Percentiles rank a stretch among this genome's conserved stretches.
Conservation (phyloP, 2,113 vertebrate genomes). For the Poeciliopsis occidentalis region DNA sequence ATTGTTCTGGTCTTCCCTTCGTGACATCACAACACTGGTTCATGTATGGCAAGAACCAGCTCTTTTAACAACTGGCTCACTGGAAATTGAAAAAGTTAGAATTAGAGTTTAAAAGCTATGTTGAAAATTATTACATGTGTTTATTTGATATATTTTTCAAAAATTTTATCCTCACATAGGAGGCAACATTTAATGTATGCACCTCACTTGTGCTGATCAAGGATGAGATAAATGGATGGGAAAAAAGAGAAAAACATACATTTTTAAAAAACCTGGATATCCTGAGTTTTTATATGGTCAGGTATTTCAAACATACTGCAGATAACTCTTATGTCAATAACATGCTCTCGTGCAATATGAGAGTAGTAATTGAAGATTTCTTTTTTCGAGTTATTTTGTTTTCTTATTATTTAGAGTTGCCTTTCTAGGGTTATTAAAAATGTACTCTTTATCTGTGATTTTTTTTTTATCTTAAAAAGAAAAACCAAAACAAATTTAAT, state of each 20-base stretch:
- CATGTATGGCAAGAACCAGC: not conserved
- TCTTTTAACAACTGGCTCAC: not conserved
- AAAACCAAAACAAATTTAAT: too few relatives aligned
- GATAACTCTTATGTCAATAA: too few relatives aligned
- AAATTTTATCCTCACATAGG: not conserved
- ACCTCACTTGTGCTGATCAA: not conserved
- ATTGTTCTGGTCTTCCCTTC: not conserved
- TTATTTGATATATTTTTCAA: not conserved
- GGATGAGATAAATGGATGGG: not conserved
- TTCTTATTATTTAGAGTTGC: not conserved
- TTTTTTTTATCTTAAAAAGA: too few relatives aligned
- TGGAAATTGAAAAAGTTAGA: not conserved
- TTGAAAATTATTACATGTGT: not conserved
- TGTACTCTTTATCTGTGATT: too few relatives aligned
- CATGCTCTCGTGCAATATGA: not conserved
- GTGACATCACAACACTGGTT: not conserved
- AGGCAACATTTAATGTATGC: not conserved
- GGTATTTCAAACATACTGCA: too few relatives aligned
- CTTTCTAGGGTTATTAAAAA: too few relatives aligned
- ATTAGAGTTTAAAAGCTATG: too few relatives aligned
- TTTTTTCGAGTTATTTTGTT: not conserved
- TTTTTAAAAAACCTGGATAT: not conserved
- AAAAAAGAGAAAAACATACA: not conserved
- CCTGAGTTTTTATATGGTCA: not conserved
- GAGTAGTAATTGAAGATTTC: not conserved